Evolutionary conservation across 2,888 invertebrate species (phyloP).

Genomic region (Trimorus sp.): DNA sequence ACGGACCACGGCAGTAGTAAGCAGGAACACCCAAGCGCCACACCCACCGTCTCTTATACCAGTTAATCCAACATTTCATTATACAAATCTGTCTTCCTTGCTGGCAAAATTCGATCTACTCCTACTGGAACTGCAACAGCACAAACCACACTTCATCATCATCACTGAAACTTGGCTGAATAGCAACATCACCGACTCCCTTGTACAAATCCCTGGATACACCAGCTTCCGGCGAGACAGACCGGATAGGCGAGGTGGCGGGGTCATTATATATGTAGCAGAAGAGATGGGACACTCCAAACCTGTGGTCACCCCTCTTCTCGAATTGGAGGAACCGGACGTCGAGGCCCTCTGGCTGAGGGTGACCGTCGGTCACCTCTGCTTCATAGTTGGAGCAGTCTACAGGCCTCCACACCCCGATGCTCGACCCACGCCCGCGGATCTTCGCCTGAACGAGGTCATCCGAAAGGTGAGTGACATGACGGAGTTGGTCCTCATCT

Average conservation of each 20-base stretch:
- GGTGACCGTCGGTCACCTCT: too few relatives aligned
- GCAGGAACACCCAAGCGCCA: too few relatives aligned
- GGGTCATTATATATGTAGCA: neutral
- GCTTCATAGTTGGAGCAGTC: neutral
- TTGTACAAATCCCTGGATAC: conserved; percentile 1
- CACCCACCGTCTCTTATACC: too few relatives aligned
- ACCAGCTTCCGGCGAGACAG: neutral
- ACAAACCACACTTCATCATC: neutral
- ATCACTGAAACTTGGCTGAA: conserved; percentile 20
- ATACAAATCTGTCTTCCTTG: conserved; percentile 18
- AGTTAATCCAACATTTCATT: neutral
- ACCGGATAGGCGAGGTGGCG: neutral
- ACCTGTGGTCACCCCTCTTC: neutral
- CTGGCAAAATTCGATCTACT: conserved; percentile 6
- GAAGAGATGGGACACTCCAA: too few relatives aligned
- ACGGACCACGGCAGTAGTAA: conserved; percentile 15
- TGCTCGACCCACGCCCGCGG: neutral
- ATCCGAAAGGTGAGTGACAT: too few relatives aligned
- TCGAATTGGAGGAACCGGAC: neutral
- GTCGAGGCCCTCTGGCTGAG: neutral
- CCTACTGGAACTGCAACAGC: neutral
- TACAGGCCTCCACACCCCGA: neutral
- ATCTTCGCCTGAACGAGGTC: too few relatives aligned
- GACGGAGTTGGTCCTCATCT: too few relatives aligned
- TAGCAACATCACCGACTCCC: neutral